Evolutionary conservation across 2,888 invertebrate species (phyloP).

Genomic region (Netelia virgata): DNA sequence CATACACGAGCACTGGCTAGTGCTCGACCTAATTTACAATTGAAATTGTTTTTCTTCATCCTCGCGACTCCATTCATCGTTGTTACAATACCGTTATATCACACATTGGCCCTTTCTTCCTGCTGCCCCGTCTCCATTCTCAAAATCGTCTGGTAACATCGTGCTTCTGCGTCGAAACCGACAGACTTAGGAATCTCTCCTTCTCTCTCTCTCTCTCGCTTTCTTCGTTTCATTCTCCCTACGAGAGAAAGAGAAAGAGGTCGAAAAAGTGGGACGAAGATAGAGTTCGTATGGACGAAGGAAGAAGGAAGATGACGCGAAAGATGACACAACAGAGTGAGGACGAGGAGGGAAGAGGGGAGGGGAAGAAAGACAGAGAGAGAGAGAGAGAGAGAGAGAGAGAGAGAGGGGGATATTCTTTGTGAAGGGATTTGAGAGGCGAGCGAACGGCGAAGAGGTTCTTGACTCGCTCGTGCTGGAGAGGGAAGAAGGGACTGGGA

Average conservation of each 20-base stretch:
- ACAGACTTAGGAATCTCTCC: constrained; percentile 26
- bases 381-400: constrained; percentile 26
- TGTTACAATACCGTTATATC: not conserved
- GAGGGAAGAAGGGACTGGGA: constrained; percentile 1
- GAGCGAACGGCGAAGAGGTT: constrained; percentile 74
- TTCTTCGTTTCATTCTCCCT: constrained; percentile 63
- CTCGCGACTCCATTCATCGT: constrained; percentile 20
- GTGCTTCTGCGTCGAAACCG: constrained; percentile 31
- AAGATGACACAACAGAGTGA: constrained; percentile 38
- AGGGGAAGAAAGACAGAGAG: constrained; percentile 46
- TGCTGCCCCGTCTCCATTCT: not conserved
- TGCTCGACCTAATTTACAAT: not conserved
- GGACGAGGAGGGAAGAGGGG: constrained; percentile 38
- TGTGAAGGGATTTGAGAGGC: constrained; percentile 79
- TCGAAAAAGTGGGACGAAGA: constrained; percentile 51
- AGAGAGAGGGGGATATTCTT: constrained; percentile 75
- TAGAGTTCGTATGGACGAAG: constrained; percentile 17
- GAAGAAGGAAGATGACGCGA: constrained; percentile 39
- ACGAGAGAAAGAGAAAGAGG: constrained; percentile 14
- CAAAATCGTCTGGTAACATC: constrained; percentile 28
- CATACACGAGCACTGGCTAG: not conserved
- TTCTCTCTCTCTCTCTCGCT: constrained; percentile 42
- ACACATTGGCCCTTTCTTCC: constrained; percentile 16
- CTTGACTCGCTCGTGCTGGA: constrained; percentile 74
- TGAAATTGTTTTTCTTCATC: not conserved